phyloP scores from a whole-genome alignment of 2,113 vertebrate genomes.

The Sceloporus tristichus region DNA sequence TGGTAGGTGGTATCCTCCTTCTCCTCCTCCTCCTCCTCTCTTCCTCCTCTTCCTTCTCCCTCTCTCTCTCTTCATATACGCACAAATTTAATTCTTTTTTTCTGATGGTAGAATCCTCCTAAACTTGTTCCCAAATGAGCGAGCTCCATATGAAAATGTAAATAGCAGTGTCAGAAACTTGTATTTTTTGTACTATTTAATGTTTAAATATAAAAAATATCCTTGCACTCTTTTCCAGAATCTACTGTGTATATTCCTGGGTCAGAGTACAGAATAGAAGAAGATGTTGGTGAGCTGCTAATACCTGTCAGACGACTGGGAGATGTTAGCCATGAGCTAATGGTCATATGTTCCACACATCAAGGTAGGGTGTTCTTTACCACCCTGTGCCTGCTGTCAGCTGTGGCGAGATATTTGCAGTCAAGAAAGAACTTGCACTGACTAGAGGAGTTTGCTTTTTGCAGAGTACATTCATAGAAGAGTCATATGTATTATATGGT shows the following conservation, averaged over 20 bases:
- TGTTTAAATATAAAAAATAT: neutral
- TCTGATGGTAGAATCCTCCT: no score
- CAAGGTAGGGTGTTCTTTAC: constrained; percentile 76
- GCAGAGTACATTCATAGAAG: neutral
- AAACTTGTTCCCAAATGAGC: neutral
- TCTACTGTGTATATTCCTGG: constrained; percentile 87
- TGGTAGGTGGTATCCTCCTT: constrained; percentile 68
- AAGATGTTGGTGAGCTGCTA: constrained; percentile 85
- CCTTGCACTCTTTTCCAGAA: constrained; percentile 74
- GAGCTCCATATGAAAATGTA: neutral
- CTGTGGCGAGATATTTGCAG: no score
- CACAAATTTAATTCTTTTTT: neutral
- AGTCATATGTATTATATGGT: neutral
- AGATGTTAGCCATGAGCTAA: constrained; percentile 85
- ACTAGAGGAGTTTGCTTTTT: neutral
- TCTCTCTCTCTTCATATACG: neutral
- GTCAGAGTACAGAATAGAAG: constrained; percentile 83
- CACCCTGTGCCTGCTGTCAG: neutral
- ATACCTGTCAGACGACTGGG: constrained; percentile 84
- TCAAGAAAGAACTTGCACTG: neutral
- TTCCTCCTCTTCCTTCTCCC: neutral
- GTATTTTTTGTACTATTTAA: neutral
- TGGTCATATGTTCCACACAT: constrained; percentile 86
- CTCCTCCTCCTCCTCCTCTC: no score
- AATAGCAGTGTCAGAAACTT: neutral